Base-by-base conservation (phyloP, 2,113 vertebrate species). In the Cyrtonyx montezumae region DNA sequence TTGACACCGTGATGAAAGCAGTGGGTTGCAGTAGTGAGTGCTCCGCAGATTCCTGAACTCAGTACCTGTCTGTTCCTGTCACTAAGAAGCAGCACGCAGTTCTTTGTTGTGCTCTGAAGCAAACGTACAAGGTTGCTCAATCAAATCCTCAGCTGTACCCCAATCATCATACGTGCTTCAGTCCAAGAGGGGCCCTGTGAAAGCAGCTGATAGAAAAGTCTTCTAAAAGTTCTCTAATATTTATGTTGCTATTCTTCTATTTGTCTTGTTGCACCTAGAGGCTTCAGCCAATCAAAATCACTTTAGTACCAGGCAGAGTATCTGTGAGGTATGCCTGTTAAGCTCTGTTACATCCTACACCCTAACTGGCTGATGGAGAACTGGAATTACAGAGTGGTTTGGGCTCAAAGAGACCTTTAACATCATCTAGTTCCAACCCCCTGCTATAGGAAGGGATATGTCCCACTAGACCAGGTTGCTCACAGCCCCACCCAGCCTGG, bases 91-190 rank as follows among this genome's bases (percentile, higher is more conserved):
- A 18, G 22, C 30, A 20, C 69, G 32, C 22, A 18, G 5, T 19
- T 88, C 88, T 58, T 69, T 4, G 3, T 42, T 75, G 34, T 65
- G 32, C 79, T 82, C 20, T 93, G 42, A 25, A 62, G 15, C 30
- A 80, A 32, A 36, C 62, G 30, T 21, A 65, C 84, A 87, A 23
- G 12, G 30, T 37, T 37, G 37, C 7, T 46, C 25, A 1, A 2
- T 36, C 20, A 5, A 71, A 7, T 55, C 28, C 0, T 1, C 7
- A 45, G 4, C 23, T 90, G 19, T 69, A 7, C 6, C 8, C 4
- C 32, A 11, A 25, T 87, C 13, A 6, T 81, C 0, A 0, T 18
- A 5, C 8, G 7, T 79, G 9, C n/a, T 21, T 87, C 30, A 36
- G 0, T 2, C 49, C 25, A 84, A 37, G 11, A 84, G 48, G 8